Evolutionary conservation across 2,888 invertebrate genomes (phyloP), one percentile per base, ranked within the genome.

Genomic region (Eucera pruinosa): DNA sequence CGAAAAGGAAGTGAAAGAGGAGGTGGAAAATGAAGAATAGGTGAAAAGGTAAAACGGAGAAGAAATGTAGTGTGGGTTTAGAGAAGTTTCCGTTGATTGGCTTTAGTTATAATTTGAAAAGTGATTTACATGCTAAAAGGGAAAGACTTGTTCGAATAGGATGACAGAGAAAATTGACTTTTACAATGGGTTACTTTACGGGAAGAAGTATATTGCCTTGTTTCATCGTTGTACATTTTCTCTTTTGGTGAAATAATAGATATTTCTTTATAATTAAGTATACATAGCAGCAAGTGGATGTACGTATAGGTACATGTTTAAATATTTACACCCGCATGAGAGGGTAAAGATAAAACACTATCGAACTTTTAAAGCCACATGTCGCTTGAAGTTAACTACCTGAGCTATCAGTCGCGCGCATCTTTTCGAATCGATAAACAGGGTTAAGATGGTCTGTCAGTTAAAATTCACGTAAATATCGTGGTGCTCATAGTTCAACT

Each of bases 261-360:
- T n/a, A n/a, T n/a, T n/a, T n/a, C n/a, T n/a, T n/a, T n/a, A n/a
- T n/a, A n/a, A n/a, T 30, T 30, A 30, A 30, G 6, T 30, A 30
- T 6, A 30, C 30, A 30, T 30, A 30, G n/a, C n/a, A n/a, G n/a
- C n/a, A n/a, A n/a, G n/a, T n/a, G n/a, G n/a, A n/a, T n/a, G n/a
- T n/a, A n/a, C n/a, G n/a, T n/a, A n/a, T n/a, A n/a, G n/a, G 25
- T 25, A 11, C 18, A 2, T 5, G 13, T 61, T 52, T 11, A 11
- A 18, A 67, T 30, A 2, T 15, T 52, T 9, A 25, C 11, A 11
- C 27, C 39, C n/a, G 36, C 13, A 15, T 68, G 23, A 9, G 20
- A 2, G 2, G 2, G 11, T 11, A 33, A 25, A 58, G 30, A 65
- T 75, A 65, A 58, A 27, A 20, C 43, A 9, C 4, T 23, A 45